phyloP scores from a whole-genome alignment of 2,797 vertebrate genomes.

The Coluber constrictor region DNA sequence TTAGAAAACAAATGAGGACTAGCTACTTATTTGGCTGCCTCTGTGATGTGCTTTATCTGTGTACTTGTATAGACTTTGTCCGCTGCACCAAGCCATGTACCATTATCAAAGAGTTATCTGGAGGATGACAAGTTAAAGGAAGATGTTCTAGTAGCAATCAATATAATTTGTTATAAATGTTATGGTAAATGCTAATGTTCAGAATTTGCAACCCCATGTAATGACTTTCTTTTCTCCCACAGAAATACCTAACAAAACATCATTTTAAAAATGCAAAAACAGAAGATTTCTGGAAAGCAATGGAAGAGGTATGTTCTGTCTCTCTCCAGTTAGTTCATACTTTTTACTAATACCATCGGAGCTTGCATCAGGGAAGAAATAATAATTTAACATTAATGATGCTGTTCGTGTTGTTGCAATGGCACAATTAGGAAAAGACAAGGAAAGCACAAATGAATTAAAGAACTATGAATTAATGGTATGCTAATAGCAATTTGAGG shows the following conservation, averaged over 20 bases:
- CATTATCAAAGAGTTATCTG: not conserved
- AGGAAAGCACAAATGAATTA: not conserved
- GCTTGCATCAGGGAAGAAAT: not conserved
- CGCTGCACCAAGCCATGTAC: not conserved
- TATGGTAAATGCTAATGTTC: not conserved
- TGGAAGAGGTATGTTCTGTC: constrained; percentile 74
- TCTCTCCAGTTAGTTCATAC: not conserved
- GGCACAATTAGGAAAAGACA: not conserved
- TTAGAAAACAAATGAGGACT: not conserved
- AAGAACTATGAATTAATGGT: not conserved
- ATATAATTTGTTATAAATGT: not conserved
- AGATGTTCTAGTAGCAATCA: not conserved
- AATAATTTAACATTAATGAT: not conserved
- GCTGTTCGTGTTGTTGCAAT: not conserved
- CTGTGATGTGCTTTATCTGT: not conserved
- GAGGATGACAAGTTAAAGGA: not conserved
- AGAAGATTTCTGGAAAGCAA: constrained; percentile 85
- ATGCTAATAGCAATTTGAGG: not conserved
- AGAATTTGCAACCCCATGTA: constrained; percentile 5
- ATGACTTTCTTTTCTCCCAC: constrained; percentile 26
- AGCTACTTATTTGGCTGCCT: not conserved
- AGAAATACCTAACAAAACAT: constrained; percentile 81
- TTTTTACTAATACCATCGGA: not conserved
- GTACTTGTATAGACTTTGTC: not conserved
- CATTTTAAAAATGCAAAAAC: constrained; percentile 89